Evolutionary conservation across 2,113 vertebrate genomes (phyloP), one percentile per base, ranked within the genome.

Genomic region (Prunella fulvescens): DNA sequence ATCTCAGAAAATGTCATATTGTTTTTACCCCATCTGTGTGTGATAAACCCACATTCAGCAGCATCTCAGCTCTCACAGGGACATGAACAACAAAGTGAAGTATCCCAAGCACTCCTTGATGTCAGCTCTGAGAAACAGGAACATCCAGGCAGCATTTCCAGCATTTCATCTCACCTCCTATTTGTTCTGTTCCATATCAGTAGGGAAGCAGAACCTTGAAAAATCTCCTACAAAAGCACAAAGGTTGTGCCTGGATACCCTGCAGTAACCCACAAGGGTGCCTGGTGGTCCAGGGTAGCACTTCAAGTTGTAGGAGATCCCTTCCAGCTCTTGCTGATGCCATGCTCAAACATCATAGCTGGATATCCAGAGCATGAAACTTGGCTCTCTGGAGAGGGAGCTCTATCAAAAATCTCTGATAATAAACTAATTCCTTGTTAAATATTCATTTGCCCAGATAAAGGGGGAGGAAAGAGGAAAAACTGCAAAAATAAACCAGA

Each of bases 311-410:
- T 4, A 54, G 53, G 58, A 77, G 9, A 9, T 51, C 11, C 58
- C 14, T 64, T 66, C 66, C 54, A 67, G 35, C 48, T 93, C 45
- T 61, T 79, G 39, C 60, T 83, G 42, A 26, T 85, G 53, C 65
- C 0, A 0, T 11, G 12, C 39, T 72, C 48, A 48, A 26, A 64
- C 17, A 35, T 3, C 7, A 10, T 1, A 78, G 17, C 42, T 62
- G 44, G 25, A 40, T 50, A 66, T 13, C 10, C 50, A 80, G 14
- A 65, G n/a, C 19, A 53, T 22, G 56, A 31, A 70, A 61, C 3
- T 6, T 65, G 62, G 5, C 26, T 61, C 13, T 67, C 3, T 69
- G 40, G 14, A 20, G 28, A 71, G 6, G 15, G 5, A 47, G 2
- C 2, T 48, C 3, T 31, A 7, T 29, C n/a, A 48, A 31, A 91